Evolutionary conservation across 2,113 vertebrate genomes (phyloP), one percentile per base, ranked within the genome.

Genomic region (Alectura lathami): DNA sequence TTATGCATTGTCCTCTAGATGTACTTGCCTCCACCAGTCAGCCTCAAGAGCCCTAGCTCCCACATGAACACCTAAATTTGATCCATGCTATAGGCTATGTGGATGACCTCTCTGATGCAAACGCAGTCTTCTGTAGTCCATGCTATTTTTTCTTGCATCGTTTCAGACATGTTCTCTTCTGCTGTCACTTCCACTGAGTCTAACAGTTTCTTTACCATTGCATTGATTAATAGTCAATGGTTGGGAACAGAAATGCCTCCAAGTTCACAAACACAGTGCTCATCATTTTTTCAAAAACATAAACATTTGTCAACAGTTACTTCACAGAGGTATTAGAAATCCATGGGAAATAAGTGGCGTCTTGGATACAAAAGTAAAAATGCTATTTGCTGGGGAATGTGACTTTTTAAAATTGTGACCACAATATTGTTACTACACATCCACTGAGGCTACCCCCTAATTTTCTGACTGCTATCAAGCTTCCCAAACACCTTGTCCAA

Each of bases 401-500:
- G 17, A 77, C 32, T 29, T 79, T 77, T 83, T 91, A 68, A 42
- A 86, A 62, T 50, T 76, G 74, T 48, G 84, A 92, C 72, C 59
- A 79, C 70, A 89, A 62, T 87, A 88, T 87, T 91, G 67, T 94
- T 93, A 86, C 69, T 72, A 85, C 59, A 86, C 47, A 85, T 95
- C 68, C 83, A 77, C 38, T 75, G 85, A 84, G 63, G 45, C 26
- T 91, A 70, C 24, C 36, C 54, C 26, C 43, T 75, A 60, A 79
- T 95, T 92, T 96, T 96, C 69, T 88, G 51, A 90, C 69, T 91
- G 88, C 90, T 94, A 93, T 94, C 75, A 72, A 36, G 59, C 80
- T 92, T 95, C 86, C n/a, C 47, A 91, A 95, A 95, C 89, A 96
- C 90, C 86, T 96, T 95, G 80, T 92, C 86, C 66, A 88, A 91